Base-by-base conservation (phyloP, 2,797 vertebrate genomes). In the Melanotaenia parkinsoni region DNA sequence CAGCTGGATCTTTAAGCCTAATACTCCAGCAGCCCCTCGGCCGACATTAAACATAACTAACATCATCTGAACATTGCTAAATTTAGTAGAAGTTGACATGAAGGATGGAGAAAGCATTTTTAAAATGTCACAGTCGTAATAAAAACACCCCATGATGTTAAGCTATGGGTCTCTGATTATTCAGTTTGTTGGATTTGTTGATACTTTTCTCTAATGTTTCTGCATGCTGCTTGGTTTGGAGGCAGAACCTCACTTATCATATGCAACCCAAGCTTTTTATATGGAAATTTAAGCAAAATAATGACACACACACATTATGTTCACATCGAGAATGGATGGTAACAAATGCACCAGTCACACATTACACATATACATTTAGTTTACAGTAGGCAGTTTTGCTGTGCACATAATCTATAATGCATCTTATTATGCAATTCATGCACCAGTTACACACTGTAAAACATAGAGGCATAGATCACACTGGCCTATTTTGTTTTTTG, bases 1-100 rank as follows among this genome's bases (percentile, higher is more conserved):
- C 5, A 63, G 43, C 38, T 64, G 60, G 26, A 33, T 71, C 33
- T 73, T 40, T 68, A 30, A 77, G 56, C 58, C 62, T 54, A 70
- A 83, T 57, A 58, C 64, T 57, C 63, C 12, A 37, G 20, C 69
- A 71, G 60, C 33, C 38, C 40, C 9, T 74, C 22, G 35, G 38
- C 59, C 53, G 37, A n/a, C 57, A 40, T 65, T 59, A 67, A 45
- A 77, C 26, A 1, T 3, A 43, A 33, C 20, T 58, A n/a, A 59
- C 53, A 51, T 62, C 45, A 50, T 37, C 63, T 60, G 8, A 47
- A 60, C 6, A 22, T 3, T 5, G 26, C 47, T 74, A 51, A 58
- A 62, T 71, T 24, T 67, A 58, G 53, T 43, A 35, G 37, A 30
- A 8, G 40, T 35, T 12, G 30, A 72, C 3, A 40, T 62, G n/a